Base-by-base conservation (phyloP, 2,888 invertebrate species). In the Rhynchonema sp. region DNA sequence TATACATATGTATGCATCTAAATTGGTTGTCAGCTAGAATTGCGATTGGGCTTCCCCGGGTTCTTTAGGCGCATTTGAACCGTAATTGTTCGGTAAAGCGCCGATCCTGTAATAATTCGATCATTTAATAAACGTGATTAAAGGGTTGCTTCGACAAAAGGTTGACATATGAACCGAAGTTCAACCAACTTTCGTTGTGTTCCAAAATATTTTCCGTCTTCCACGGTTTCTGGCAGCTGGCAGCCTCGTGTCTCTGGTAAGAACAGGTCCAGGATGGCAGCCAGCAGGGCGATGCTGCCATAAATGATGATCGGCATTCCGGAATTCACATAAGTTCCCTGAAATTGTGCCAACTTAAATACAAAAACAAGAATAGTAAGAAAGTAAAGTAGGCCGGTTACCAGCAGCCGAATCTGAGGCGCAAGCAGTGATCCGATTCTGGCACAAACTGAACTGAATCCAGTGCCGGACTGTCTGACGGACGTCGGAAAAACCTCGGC, bases 331-430 rank as follows among this genome's bases (percentile, higher is more conserved):
- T 62, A 60, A 23, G 9, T 13, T 20, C 52, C 52, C 59, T 59
- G 38, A 49, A 38, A 38, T 38, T 38, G 17, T 38, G 38, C 6
- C 38, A 38, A 13, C 17, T 38, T 6, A 38, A 38, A 13, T 38
- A 13, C 38, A 6, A 13, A 6, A 38, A 38, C 6, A 38, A 38
- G 17, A 38, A 38, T 38, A 17, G 17, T 38, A 38, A 38, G 17
- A 38, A 38, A 38, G 17, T 17, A 17, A 6, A 38, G 17, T 13
- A 38, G 17, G 6, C 17, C 38, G 38, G 57, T 60, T 2, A 58
- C 62, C 29, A 62, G 25, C 17, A 62, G 53, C 20, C 30, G 22
- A 22, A 62, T 62, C 49, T 62, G 62, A 6, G 62, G 61, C n/a
- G 62, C 56, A 13, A 29, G 27, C 22, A 62, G 26, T 9, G 59